Evolutionary conservation across 2,797 vertebrate species (phyloP), one percentile per base, ranked within the genome.

Genomic region (Phalloptychus januarius): DNA sequence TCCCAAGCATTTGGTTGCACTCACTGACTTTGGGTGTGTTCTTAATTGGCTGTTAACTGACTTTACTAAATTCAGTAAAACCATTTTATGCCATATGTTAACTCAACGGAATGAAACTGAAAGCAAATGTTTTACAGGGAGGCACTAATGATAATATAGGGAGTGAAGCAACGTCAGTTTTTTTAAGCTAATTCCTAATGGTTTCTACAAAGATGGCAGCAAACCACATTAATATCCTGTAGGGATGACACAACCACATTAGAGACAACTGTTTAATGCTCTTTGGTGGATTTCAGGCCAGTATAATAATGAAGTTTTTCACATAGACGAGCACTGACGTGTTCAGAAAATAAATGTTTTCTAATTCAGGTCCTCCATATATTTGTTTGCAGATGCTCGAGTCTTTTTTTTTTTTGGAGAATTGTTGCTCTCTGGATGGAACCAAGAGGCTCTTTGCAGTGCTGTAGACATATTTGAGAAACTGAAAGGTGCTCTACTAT

Each of bases 211-310:
- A 90, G 82, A 85, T 86, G 87, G 84, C 69, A 75, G 75, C 71
- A 38, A 23, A 88, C 95, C 95, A 95, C 95, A 96, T 95, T 88
- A 95, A 93, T 86, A 84, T 52, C 40, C 79, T 87, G 87, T 18
- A 52, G 83, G n/a, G 5, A 71, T 36, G 87, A 91, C 93, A 96
- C 87, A 92, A 93, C 84, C 86, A 86, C 74, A 92, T 90, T 94
- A 92, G 93, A 90, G 79, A 69, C 75, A 33, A 80, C 70, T 23
- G 83, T 56, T 76, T 72, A 74, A 36, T 82, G 76, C 72, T 79
- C 79, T 86, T 82, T 91, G 83, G 83, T 72, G 84, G 79, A 74
- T 91, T 86, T 82, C 77, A 79, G 61, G 76, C 83, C 83, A 2
- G 83, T 75, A 75, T 78, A 84, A 80, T 84, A 83, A 90, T 83